Evolutionary conservation across 2,797 vertebrate species (phyloP).

Genomic region (Microctenopoma steveboyesi): DNA sequence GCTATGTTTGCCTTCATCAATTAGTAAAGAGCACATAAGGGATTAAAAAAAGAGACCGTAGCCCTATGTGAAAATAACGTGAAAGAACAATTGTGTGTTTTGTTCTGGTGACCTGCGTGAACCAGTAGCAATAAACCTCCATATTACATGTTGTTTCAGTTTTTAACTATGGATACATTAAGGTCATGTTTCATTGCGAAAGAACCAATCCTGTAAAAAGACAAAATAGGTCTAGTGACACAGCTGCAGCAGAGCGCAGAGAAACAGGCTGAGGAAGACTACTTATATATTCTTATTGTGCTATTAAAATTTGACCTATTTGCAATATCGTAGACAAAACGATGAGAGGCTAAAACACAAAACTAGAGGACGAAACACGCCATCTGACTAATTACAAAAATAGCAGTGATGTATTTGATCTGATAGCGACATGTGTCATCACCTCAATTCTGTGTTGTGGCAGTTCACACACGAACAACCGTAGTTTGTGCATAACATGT

Average conservation of each 20-base stretch:
- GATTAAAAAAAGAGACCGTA: not conserved
- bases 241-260: not conserved
- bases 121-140: not conserved
- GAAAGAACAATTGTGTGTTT: not conserved
- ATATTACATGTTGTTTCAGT: not conserved
- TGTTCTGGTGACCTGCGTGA: not conserved
- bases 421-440: not conserved
- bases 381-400: not conserved
- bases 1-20: conserved; percentile 60
- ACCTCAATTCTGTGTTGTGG: not conserved
- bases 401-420: conserved; percentile 4
- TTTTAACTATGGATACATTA: not conserved
- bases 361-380: not conserved
- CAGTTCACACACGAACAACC: conserved; percentile 9
- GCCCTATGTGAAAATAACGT: not conserved
- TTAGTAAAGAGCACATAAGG: conserved; percentile 55
- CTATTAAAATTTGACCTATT: conserved; percentile 19
- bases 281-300: not conserved
- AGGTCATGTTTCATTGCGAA: conserved; percentile 11
- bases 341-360: not conserved
- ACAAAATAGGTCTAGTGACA: conserved; percentile 7
- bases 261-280: not conserved
- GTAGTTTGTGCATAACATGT: not conserved
- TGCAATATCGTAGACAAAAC: conserved; percentile 9
- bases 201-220: conserved; percentile 8